phyloP scores from a whole-genome alignment of 2,797 vertebrate genomes.

The Anas capensis region DNA sequence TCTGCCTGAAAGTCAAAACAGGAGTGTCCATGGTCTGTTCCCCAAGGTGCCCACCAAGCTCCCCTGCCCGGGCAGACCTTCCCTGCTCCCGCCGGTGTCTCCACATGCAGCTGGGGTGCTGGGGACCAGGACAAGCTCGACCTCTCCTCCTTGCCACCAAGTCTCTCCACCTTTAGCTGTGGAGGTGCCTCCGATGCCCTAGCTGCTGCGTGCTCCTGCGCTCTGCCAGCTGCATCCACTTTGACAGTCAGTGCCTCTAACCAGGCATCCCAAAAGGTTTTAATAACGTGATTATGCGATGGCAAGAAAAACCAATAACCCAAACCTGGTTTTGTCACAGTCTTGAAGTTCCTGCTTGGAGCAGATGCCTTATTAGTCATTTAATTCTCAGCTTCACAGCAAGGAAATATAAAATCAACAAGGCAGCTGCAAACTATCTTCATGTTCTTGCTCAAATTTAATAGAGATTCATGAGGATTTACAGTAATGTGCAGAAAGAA shows the following conservation, averaged over 20 bases:
- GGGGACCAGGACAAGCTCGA: background rate
- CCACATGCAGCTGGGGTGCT: rapidly evolving
- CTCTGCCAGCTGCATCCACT: background rate
- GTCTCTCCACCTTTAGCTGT: background rate
- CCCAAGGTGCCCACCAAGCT: background rate
- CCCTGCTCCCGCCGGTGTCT: rapidly evolving
- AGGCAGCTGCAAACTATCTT: constrained; percentile 58
- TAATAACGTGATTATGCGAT: constrained; percentile 5
- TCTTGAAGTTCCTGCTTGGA: constrained; percentile 46
- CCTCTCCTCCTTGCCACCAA: background rate
- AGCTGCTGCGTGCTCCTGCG: background rate
- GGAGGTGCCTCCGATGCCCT: rapidly evolving
- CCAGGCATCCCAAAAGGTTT: background rate
- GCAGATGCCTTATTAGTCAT: constrained; percentile 59
- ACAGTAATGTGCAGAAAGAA: constrained; percentile 12
- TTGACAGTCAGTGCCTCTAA: background rate
- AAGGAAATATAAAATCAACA: constrained; percentile 61
- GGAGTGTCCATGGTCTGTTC: background rate
- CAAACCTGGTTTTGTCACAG: constrained; percentile 18
- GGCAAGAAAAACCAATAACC: constrained; percentile 44
- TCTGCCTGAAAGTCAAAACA: background rate
- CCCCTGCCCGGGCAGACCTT: background rate
- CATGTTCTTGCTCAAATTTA: constrained; percentile 56
- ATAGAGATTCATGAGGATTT: constrained; percentile 68
- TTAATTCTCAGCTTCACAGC: constrained; percentile 47